A percentile compares a stretch with the other conserved stretches of the same genome.
phyloP scores from a whole-genome alignment of 2,888 invertebrate genomes.

The Dimorphilus gyrociliatus region DNA sequence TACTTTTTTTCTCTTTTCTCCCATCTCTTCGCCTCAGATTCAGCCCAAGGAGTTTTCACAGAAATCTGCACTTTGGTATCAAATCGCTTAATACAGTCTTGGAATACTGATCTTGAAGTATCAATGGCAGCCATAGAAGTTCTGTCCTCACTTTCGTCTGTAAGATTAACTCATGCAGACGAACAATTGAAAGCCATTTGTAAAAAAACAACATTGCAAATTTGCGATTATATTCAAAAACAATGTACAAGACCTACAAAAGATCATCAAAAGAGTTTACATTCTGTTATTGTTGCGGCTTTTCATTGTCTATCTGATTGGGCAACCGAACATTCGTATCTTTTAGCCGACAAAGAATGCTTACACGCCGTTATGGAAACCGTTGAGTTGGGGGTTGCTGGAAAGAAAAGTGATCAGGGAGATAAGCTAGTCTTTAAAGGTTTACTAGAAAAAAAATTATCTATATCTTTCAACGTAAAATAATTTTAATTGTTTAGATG shows the following conservation, averaged over 20 bases:
- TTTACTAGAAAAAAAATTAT: not conserved
- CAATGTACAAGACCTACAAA: conserved; percentile 54
- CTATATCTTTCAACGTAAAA: not conserved
- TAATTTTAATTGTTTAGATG: too few species aligned
- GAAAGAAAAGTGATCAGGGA: too few species aligned
- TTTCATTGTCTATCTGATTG: conserved; percentile 51
- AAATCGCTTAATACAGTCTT: conserved; percentile 79
- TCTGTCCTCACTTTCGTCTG: conserved; percentile 70
- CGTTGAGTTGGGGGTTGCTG: conserved; percentile 90
- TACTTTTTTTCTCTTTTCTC: too few species aligned
- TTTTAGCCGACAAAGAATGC: conserved; percentile 78
- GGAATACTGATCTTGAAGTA: conserved; percentile 86
- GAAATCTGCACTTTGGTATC: conserved; percentile 83
- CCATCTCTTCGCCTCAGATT: too few species aligned
- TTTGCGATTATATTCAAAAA: conserved; percentile 90
- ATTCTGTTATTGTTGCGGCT: conserved; percentile 64
- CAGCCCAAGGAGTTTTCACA: conserved; percentile 71
- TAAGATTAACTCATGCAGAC: too few species aligned
- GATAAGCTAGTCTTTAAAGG: not conserved
- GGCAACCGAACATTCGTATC: conserved; percentile 73
- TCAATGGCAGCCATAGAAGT: conserved; percentile 82
- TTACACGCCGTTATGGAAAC: conserved; percentile 84
- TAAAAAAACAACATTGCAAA: conserved; percentile 63
- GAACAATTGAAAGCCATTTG: conserved; percentile 2
- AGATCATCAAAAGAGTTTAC: conserved; percentile 73